Conservation (phyloP, 2,797 vertebrate species). For the Leptoclinus maculatus region DNA sequence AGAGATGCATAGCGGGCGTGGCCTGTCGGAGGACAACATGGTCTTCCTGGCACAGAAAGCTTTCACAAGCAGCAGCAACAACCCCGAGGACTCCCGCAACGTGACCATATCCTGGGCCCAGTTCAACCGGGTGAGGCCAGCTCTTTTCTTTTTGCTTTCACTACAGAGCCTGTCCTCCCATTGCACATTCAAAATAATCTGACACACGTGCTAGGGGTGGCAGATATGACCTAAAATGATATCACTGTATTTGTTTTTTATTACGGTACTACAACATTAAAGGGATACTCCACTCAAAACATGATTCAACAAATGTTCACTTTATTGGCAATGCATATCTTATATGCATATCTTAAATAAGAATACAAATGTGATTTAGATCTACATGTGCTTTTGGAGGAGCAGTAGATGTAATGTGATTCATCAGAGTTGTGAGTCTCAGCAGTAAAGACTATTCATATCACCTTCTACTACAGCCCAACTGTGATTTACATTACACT, state of each 20-base stretch:
- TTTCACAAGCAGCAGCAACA: conserved; percentile 89
- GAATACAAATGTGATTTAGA: too few species aligned
- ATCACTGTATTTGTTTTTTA: not conserved
- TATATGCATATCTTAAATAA: too few species aligned
- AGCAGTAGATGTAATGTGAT: too few species aligned
- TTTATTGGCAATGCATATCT: not conserved
- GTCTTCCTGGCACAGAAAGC: conserved; percentile 96
- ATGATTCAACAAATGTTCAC: too few species aligned
- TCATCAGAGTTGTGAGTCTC: too few species aligned
- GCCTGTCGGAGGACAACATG: conserved; percentile 94
- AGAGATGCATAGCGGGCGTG: conserved; percentile 93
- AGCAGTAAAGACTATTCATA: too few species aligned
- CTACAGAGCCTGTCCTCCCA: not conserved
- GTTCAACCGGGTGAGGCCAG: conserved; percentile 91
- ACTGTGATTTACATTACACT: not conserved
- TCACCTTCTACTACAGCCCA: not conserved
- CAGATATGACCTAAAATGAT: not conserved
- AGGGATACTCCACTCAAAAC: too few species aligned
- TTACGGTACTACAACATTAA: not conserved
- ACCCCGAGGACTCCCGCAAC: conserved; percentile 90
- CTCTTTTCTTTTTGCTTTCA: not conserved
- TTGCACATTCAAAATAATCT: not conserved
- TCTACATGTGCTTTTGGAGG: too few species aligned
- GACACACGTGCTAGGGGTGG: not conserved
- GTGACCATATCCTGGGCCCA: conserved; percentile 96